A percentile compares a stretch with the other conserved stretches of the same genome.
phyloP scores from a whole-genome alignment of 2,113 vertebrate species.

The Corapipo altera region DNA sequence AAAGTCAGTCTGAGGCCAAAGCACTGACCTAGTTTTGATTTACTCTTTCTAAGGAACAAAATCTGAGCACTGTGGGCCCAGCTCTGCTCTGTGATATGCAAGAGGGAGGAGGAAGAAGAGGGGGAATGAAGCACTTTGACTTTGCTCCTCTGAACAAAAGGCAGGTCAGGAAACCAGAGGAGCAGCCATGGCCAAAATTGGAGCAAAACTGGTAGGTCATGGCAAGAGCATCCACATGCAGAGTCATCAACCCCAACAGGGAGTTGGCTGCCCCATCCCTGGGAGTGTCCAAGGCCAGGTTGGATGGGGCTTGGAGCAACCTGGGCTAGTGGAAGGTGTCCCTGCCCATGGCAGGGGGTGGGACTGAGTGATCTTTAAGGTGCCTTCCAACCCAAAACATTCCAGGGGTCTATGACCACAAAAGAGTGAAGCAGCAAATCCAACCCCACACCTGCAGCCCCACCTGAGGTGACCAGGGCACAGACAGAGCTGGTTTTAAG shows the following conservation, averaged over 20 bases:
- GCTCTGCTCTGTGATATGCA: background rate
- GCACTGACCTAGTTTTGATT: background rate
- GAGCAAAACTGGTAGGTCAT: background rate
- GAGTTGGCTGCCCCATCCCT: background rate
- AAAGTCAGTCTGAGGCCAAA: background rate
- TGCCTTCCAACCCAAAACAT: background rate
- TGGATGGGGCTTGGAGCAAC: background rate
- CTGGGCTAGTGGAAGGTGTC: background rate
- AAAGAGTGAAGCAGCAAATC: background rate
- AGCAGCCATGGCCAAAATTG: background rate
- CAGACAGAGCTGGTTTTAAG: fast-evolving
- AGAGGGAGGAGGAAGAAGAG: background rate
- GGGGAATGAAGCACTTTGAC: background rate
- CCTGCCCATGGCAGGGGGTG: background rate
- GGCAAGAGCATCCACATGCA: background rate
- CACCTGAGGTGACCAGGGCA: background rate
- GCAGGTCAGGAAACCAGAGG: background rate
- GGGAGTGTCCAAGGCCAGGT: background rate
- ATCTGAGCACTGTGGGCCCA: background rate
- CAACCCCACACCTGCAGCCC: background rate
- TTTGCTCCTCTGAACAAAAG: background rate
- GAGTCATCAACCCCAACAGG: background rate
- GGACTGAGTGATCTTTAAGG: background rate
- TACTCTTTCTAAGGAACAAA: background rate
- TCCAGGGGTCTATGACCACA: background rate